These are phyloP conservation scores for Percopsis transmontana DNA, from an alignment of 2,113 vertebrate species.

Conservation along the genomic window DNA sequence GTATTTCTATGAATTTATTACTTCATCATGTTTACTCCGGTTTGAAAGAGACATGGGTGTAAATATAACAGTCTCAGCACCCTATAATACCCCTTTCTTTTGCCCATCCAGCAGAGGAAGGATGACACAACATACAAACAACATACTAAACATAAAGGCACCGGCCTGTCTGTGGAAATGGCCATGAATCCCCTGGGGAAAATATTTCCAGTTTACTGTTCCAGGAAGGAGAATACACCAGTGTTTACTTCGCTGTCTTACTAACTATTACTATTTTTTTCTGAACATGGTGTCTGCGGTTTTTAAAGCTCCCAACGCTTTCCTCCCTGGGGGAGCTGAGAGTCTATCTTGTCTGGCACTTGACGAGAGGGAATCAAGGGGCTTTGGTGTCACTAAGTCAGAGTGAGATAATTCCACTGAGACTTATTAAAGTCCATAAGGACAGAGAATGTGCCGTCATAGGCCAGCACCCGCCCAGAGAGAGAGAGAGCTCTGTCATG, in stretches of 20 bases:
- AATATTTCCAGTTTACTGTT: slow-evolving; percentile 60
- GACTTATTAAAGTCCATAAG: slow-evolving; percentile 39
- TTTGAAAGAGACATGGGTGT: slow-evolving; percentile 5
- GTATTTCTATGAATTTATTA: background rate
- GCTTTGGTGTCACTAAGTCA: no score
- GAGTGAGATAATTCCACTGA: slow-evolving; percentile 38
- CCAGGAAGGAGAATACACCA: slow-evolving; percentile 42
- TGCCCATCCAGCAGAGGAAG: slow-evolving; percentile 37
- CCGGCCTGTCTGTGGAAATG: slow-evolving; percentile 62
- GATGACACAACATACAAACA: slow-evolving; percentile 60
- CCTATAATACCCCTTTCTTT: slow-evolving; percentile 34
- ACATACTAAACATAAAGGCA: slow-evolving; percentile 64
- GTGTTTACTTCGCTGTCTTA: slow-evolving; percentile 55
- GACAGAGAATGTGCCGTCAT: slow-evolving; percentile 47
- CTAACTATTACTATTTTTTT: slow-evolving; percentile 17
- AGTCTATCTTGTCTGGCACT: slow-evolving; percentile 17
- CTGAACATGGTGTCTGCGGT: slow-evolving; percentile 38
- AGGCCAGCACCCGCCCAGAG: slow-evolving; percentile 19
- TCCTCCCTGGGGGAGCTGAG: background rate
- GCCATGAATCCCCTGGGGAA: slow-evolving; percentile 39
- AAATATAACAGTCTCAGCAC: background rate
- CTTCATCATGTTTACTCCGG: slow-evolving; percentile 6
- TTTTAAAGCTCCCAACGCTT: slow-evolving; percentile 20
- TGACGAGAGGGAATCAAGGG: slow-evolving; percentile 13
- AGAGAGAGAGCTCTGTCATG: slow-evolving; percentile 32